Base-by-base conservation (phyloP, 2,888 invertebrate genomes). In the Nomada flava region DNA sequence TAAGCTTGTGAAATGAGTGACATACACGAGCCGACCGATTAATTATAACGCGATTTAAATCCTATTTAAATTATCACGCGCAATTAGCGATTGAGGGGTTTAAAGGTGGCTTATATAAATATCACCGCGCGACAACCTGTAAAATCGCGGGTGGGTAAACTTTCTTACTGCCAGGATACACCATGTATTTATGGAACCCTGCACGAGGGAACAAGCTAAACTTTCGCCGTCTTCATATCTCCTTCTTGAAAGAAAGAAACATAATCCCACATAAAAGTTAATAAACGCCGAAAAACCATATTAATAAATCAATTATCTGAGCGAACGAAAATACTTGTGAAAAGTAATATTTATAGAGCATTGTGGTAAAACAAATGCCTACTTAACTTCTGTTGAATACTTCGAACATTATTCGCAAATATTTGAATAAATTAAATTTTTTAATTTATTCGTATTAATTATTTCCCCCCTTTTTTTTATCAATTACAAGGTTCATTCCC, bases 61-160 rank as follows among this genome's bases (percentile, higher is more conserved):
- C 65, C 79, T 67, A 68, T 80, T 79, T 79, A 62, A 80, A 79
- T 80, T 80, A 80, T 80, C 55, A 70, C 76, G 81, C 60, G 75
- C 76, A 82, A 76, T 80, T 82, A 80, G 80, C 80, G 80, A 79
- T 76, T 52, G 70, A 82, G 71, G 81, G 81, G 81, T 76, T 82
- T 73, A 73, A 81, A 80, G 81, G 81, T 72, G 71, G 71, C 53
- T 76, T 82, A 76, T 82, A 82, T 81, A 76, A 80, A 80, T 63
- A 76, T 69, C 76, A 67, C 75, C 80, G 79, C 68, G 60, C 26
- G 75, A 60, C 60, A 57, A 68, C 79, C 74, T 75, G 75, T 64
- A 75, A 79, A 79, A 74, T 69, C 59, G 79, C 81, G 81, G 81
- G 80, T 82, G 76, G 82, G 75, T 80, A 80, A 79, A 82, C 82